Conservation (phyloP, 2,113 vertebrate genomes). For the Phyllostomus hastatus region DNA sequence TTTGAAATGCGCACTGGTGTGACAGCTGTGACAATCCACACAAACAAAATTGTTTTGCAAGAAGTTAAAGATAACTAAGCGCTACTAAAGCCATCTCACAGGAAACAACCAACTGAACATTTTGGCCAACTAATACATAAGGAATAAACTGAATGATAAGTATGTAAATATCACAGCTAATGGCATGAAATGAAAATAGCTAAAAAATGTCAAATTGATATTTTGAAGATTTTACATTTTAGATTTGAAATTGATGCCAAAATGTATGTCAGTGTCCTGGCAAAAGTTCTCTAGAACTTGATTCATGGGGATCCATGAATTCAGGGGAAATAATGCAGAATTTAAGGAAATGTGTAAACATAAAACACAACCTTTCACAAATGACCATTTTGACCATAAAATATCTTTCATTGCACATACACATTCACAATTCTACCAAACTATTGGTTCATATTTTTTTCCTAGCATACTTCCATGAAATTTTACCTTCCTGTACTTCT, state of each 20-base stretch:
- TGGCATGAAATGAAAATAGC: conserved; percentile 36
- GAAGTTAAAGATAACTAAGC: too few species aligned
- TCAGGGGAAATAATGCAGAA: neutral
- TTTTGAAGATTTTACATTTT: conserved; percentile 31
- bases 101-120: too few species aligned
- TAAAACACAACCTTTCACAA: neutral
- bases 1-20: too few species aligned
- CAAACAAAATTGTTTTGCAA: too few species aligned
- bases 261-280: neutral
- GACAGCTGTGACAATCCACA: too few species aligned
- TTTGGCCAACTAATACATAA: neutral
- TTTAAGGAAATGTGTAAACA: conserved; percentile 4
- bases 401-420: neutral
- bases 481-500: neutral
- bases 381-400: neutral
- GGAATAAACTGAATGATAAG: neutral
- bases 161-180: conserved; percentile 53
- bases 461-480: neutral
- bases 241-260: neutral
- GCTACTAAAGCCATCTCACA: too few species aligned
- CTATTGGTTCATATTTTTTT: neutral
- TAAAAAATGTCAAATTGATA: conserved; percentile 24
- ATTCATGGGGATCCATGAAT: neutral
- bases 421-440: neutral
- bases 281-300: neutral